A percentile compares a stretch with the other conserved stretches of the same genome.
Evolutionary conservation across 2,888 invertebrate species (phyloP).

Genomic region (Agonopterix alstromeriana): DNA sequence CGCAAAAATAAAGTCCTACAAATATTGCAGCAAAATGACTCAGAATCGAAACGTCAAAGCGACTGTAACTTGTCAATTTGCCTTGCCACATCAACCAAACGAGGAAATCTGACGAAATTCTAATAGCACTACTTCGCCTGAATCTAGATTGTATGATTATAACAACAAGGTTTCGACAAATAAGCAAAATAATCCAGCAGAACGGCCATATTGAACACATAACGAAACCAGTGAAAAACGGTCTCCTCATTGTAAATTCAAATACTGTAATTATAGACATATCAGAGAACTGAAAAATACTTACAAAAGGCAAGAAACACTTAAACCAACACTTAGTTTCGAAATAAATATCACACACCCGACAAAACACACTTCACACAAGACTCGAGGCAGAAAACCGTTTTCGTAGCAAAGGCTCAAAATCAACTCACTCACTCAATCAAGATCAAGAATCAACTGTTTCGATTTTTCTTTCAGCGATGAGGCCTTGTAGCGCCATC

Average conservation of each 20-base stretch:
- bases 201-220: constrained; percentile 73
- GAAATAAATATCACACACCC: constrained; percentile 58
- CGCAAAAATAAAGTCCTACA: too few species aligned
- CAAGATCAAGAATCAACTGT: constrained; percentile 11
- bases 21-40: constrained; percentile 42
- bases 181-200: constrained; percentile 36
- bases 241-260: constrained; percentile 13
- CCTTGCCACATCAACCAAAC: constrained; percentile 64
- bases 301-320: constrained; percentile 64
- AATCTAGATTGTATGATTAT: constrained; percentile 9
- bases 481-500: constrained; percentile 31
- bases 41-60: constrained; percentile 67
- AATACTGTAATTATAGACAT: background rate
- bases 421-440: constrained; percentile 18
- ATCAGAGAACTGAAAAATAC: constrained; percentile 25
- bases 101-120: constrained; percentile 4
- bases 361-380: constrained; percentile 62
- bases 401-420: constrained; percentile 56
- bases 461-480: constrained; percentile 44
- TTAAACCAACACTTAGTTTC: constrained; percentile 44
- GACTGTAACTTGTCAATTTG: constrained; percentile 49
- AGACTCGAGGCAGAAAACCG: constrained; percentile 73
- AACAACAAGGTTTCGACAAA: constrained; percentile 17
- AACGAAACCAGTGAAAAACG: constrained; percentile 30
- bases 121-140: constrained; percentile 2